phyloP scores from a whole-genome alignment of 2,113 vertebrate genomes.

The Axis porcinus region DNA sequence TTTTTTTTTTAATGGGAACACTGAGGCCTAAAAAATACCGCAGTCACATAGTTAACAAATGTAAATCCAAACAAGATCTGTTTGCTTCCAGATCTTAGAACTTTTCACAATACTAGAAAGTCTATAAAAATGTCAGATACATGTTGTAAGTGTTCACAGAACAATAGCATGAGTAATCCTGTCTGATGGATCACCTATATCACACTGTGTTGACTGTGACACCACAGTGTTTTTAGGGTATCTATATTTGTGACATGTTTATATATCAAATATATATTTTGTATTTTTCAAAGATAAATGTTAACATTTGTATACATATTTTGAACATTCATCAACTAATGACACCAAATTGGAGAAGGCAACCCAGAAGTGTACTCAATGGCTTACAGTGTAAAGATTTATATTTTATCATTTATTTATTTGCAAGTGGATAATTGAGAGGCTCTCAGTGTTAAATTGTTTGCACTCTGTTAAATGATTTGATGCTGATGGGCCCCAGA shows the following conservation, averaged over 20 bases:
- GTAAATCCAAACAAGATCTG: background rate
- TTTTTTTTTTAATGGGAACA: background rate
- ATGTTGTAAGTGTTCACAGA: background rate
- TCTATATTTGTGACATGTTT: background rate
- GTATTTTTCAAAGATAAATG: background rate
- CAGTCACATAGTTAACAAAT: background rate
- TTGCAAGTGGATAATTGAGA: constrained; percentile 65
- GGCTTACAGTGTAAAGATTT: constrained; percentile 44
- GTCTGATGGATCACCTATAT: background rate
- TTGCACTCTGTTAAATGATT: constrained; percentile 67
- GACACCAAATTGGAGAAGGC: background rate
- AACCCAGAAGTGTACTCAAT: background rate
- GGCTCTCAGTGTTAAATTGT: constrained; percentile 66
- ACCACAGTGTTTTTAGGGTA: background rate
- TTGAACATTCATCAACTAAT: background rate
- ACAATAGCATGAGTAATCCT: background rate
- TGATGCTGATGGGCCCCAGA: constrained; percentile 67
- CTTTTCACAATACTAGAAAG: background rate
- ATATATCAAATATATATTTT: background rate
- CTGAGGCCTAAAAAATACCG: background rate
- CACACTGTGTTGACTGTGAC: background rate
- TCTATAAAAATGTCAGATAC: background rate
- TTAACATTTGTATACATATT: background rate
- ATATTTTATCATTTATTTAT: constrained; percentile 63
- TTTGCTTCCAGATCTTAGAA: background rate